Base-by-base conservation (phyloP, 2,888 invertebrate genomes). In the Priocnemis perturbator region DNA sequence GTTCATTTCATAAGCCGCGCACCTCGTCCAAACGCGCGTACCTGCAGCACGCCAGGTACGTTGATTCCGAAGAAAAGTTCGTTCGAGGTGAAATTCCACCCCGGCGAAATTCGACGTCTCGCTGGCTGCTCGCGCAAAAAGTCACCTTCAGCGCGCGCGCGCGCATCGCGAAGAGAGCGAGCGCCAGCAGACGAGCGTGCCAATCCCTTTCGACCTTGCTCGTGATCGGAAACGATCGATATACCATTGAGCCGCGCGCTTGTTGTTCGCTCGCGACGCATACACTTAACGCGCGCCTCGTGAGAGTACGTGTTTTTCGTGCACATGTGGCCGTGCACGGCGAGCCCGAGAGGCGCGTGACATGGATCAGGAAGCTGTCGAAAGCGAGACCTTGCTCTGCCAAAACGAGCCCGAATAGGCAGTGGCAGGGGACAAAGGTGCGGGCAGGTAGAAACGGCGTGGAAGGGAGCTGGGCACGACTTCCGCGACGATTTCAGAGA, bases 151-250 rank as follows among this genome's bases (percentile, higher is more conserved):
- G 1, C 7, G 37, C 37, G 37, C 7, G 37, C 37, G 37, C 2
- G 7, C 7, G 37, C 37, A 37, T 37, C 37, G 37, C 37, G 37
- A 3, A 9, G 37, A 26, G 26, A 26, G n/a, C n/a, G 37, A 2
- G 26, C 26, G 5, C 26, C 3, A 37, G 37, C 11, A 37, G 37
- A 37, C 37, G 37, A 37, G 2, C 37, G 53, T 48, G 71, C 80
- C 82, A 79, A 82, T 83, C 81, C 81, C 79, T 81, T 81, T 76
- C 30, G 72, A 68, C 83, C 83, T 83, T 78, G 79, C 79, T 71
- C 80, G 76, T 72, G 64, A 78, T 81, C 74, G 76, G 71, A 81
- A 82, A 76, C 76, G 77, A 80, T 80, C 74, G 78, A 76, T 68
- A 69, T 60, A 60, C 23, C 69, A 57, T 64, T 62, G 66, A 68